phyloP scores from a whole-genome alignment of 2,888 invertebrate species.

The Cantharis lateralis region DNA sequence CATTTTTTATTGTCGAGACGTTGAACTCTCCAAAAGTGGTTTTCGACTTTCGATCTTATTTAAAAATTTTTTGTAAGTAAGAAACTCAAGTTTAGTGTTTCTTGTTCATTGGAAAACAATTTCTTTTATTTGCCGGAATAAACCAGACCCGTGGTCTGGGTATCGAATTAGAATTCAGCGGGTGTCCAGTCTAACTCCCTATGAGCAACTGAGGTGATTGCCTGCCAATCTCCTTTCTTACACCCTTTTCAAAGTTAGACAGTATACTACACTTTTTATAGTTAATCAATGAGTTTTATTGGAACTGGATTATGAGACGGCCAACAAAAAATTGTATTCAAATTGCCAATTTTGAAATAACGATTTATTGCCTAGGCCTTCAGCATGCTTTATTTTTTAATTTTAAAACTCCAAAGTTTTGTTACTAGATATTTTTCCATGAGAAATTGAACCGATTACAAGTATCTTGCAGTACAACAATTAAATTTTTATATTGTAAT shows the following conservation, averaged over 20 bases:
- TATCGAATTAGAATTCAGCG: slow-evolving; percentile 54
- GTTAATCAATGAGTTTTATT: slow-evolving; percentile 48
- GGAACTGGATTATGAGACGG: slow-evolving; percentile 9
- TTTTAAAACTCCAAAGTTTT: not conserved
- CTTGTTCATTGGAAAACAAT: slow-evolving; percentile 9
- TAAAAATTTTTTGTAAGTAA: not conserved
- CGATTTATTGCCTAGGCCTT: not conserved
- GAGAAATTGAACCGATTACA: not conserved
- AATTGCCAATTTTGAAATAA: not conserved
- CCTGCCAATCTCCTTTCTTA: slow-evolving; percentile 55
- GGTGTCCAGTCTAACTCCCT: slow-evolving; percentile 53
- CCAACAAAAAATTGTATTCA: not conserved
- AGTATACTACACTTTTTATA: slow-evolving; percentile 43
- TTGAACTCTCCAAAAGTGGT: not conserved
- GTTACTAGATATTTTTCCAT: not conserved
- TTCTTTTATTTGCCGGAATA: slow-evolving; percentile 19
- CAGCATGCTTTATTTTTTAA: not conserved
- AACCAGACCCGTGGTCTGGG: slow-evolving; percentile 18
- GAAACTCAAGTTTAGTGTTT: not conserved
- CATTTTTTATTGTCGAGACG: not conserved
- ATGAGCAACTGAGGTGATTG: slow-evolving; percentile 56
- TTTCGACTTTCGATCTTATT: not conserved
- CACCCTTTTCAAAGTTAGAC: slow-evolving; percentile 50
- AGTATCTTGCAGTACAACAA: too few species aligned
- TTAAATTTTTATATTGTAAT: too few species aligned